phyloP scores from a whole-genome alignment of 2,888 invertebrate genomes.

The Zaprionus lineosus region DNA sequence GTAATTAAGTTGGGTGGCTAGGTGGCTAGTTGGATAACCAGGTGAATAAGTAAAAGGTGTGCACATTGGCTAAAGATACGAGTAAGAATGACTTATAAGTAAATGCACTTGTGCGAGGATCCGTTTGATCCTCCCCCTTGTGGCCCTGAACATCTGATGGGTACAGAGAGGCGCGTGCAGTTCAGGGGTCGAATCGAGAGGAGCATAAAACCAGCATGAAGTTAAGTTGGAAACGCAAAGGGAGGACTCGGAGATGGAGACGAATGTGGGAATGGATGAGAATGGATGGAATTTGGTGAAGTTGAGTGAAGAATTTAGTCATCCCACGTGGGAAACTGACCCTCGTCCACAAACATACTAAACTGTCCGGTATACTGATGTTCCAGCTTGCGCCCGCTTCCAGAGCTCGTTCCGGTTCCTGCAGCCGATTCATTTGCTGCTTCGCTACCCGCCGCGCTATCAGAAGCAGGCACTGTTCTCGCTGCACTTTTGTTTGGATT shows the following conservation, averaged over 20 bases:
- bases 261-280: neutral
- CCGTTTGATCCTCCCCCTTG: too few relatives aligned
- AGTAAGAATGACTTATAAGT: too few relatives aligned
- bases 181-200: neutral
- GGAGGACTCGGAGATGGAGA: neutral
- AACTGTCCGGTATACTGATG: constrained; percentile 79
- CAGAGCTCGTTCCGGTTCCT: constrained; percentile 52
- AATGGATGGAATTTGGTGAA: neutral
- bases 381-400: constrained; percentile 49
- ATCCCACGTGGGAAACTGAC: constrained; percentile 87
- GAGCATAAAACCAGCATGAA: too few relatives aligned
- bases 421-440: constrained; percentile 9
- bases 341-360: constrained; percentile 85
- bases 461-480: constrained; percentile 14
- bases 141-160: too few relatives aligned
- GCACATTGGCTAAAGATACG: too few relatives aligned
- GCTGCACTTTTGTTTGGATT: too few relatives aligned
- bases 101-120: too few relatives aligned
- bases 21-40: too few relatives aligned
- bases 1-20: too few relatives aligned
- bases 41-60: too few relatives aligned
- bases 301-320: constrained; percentile 83
- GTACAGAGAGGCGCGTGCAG: neutral
- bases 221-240: too few relatives aligned
- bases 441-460: neutral